Evolutionary conservation across 2,888 invertebrate species (phyloP).

Genomic region (Tetropium fuscum): DNA sequence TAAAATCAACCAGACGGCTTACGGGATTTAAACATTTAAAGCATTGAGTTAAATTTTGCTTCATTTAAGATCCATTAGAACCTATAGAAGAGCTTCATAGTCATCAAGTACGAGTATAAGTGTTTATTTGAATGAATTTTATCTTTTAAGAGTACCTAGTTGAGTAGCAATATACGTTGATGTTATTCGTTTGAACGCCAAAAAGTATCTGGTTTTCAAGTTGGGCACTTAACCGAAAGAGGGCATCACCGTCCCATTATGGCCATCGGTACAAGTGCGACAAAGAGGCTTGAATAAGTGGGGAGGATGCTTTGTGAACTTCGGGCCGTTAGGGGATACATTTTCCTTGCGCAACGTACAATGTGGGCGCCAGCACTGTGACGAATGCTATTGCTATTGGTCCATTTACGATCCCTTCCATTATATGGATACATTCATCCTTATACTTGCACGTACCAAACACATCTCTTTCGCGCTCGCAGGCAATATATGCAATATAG

Average conservation of each 20-base stretch:
- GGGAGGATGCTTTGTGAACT: slow-evolving; percentile 56
- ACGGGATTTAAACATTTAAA: neutral
- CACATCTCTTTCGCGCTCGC: slow-evolving; percentile 25
- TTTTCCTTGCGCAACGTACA: slow-evolving; percentile 64
- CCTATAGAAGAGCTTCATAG: slow-evolving; percentile 37
- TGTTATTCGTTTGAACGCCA: slow-evolving; percentile 70
- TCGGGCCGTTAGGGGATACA: slow-evolving; percentile 61
- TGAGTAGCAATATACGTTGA: slow-evolving; percentile 64
- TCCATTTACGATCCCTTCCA: slow-evolving; percentile 67
- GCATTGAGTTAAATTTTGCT: slow-evolving; percentile 14
- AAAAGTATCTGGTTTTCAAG: slow-evolving; percentile 67
- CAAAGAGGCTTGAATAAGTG: slow-evolving; percentile 51
- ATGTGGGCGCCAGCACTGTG: slow-evolving; percentile 67
- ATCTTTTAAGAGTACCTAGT: slow-evolving; percentile 61
- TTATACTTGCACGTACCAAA: slow-evolving; percentile 41
- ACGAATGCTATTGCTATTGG: slow-evolving; percentile 74
- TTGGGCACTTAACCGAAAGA: slow-evolving; percentile 66
- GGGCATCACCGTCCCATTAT: slow-evolving; percentile 62
- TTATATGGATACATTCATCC: slow-evolving; percentile 52
- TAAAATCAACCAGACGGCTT: neutral
- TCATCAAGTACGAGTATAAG: slow-evolving; percentile 45
- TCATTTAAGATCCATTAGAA: slow-evolving; percentile 20
- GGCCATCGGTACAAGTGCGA: slow-evolving; percentile 48
- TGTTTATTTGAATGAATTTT: slow-evolving; percentile 61
- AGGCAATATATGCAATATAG: slow-evolving; percentile 25